Percentiles rank a stretch among this genome's conserved stretches.
Evolutionary conservation across 2,113 vertebrate genomes (phyloP).

Genomic region (Crotalus viridis): DNA sequence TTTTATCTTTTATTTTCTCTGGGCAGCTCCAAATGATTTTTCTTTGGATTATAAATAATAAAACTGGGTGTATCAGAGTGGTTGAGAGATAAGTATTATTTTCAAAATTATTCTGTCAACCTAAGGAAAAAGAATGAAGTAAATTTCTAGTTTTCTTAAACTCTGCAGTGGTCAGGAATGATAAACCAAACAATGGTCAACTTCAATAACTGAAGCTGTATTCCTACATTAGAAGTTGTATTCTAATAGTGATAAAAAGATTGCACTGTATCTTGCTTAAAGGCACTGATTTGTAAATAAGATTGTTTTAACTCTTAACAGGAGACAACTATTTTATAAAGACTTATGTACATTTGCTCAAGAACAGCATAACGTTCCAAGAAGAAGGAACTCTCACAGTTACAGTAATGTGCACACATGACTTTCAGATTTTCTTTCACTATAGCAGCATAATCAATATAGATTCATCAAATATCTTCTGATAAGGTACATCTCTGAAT

Average conservation of each 20-base stretch:
- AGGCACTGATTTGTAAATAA: neutral
- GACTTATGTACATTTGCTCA: neutral
- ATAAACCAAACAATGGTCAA: neutral
- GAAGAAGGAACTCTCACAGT: neutral
- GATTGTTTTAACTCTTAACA: neutral
- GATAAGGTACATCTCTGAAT: neutral
- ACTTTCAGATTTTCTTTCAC: neutral
- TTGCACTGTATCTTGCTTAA: neutral
- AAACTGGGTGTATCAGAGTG: neutral
- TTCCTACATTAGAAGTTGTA: neutral
- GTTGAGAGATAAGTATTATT: neutral
- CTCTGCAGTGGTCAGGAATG: neutral
- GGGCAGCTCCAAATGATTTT: neutral
- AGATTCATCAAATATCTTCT: neutral
- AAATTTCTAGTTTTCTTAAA: neutral
- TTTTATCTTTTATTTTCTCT: neutral
- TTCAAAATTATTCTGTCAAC: neutral
- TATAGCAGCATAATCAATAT: neutral
- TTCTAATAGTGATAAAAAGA: neutral
- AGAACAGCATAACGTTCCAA: neutral
- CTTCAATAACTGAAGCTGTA: neutral
- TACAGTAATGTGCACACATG: neutral
- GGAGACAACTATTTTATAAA: neutral
- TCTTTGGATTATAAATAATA: neutral
- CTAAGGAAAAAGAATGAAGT: neutral